Evolutionary conservation across 2,888 invertebrate species (phyloP).

Genomic region (Malachius bipustulatus): DNA sequence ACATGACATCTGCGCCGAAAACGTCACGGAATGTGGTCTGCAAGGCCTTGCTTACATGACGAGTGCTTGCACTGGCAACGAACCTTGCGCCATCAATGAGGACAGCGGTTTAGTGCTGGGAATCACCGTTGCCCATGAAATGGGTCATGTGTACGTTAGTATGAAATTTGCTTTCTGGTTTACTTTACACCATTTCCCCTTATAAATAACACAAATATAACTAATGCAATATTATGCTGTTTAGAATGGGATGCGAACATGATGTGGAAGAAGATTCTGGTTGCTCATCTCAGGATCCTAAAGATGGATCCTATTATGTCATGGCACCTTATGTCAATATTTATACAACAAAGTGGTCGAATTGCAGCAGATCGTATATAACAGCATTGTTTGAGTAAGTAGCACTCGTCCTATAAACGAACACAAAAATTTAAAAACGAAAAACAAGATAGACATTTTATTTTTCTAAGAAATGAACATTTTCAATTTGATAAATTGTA

Average conservation of each 20-base stretch:
- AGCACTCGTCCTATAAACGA: too few species aligned
- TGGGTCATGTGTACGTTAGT: conserved; percentile 53
- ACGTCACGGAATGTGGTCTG: conserved; percentile 40
- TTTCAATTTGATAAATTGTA: too few species aligned
- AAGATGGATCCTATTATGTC: conserved; percentile 42
- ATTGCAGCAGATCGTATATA: conserved; percentile 44
- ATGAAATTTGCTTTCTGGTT: not conserved
- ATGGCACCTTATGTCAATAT: conserved; percentile 47
- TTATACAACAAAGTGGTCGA: conserved; percentile 44
- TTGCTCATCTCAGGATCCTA: conserved; percentile 35
- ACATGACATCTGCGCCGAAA: conserved; percentile 44
- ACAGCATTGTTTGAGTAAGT: conserved; percentile 47
- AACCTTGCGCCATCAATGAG: conserved; percentile 55
- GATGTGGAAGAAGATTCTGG: conserved; percentile 34
- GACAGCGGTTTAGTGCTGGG: conserved; percentile 53
- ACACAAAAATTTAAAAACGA: too few species aligned
- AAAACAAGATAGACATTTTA: too few species aligned
- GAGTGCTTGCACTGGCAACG: conserved; percentile 48
- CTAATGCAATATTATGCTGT: conserved; percentile 15
- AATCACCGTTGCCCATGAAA: conserved; percentile 53
- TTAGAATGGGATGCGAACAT: conserved; percentile 38
- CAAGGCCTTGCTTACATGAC: conserved; percentile 57
- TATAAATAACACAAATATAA: not conserved
- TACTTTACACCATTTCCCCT: too few species aligned
- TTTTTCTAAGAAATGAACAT: too few species aligned